Conservation (phyloP, 2,797 vertebrate species). For the Syngnathus acus region DNA sequence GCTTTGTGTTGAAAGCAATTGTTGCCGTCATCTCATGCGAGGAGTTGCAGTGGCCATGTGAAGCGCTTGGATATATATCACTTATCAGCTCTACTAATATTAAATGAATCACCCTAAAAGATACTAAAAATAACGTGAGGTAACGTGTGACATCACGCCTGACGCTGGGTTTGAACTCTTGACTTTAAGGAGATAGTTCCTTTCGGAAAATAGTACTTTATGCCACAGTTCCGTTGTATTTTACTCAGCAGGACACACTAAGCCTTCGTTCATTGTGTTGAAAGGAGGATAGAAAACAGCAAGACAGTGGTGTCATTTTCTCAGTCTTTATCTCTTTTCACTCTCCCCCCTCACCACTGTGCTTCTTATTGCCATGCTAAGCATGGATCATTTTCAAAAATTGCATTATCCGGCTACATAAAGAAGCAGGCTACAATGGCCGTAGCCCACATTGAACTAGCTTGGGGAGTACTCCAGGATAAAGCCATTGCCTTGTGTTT, state of each 20-base stretch:
- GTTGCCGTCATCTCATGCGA: background rate
- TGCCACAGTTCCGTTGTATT: slow-evolving; percentile 3
- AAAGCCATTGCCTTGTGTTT: background rate
- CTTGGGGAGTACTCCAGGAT: background rate
- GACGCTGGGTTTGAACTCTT: background rate
- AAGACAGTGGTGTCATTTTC: slow-evolving; percentile 51
- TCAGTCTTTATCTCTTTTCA: slow-evolving; percentile 37
- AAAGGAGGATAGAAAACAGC: slow-evolving; percentile 4
- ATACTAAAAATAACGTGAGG: too few species aligned
- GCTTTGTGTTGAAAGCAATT: too few species aligned
- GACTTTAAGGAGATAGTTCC: background rate
- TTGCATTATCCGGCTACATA: slow-evolving; percentile 51
- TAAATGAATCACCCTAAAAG: background rate
- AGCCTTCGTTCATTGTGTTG: slow-evolving; percentile 37
- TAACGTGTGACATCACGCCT: background rate
- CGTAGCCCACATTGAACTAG: slow-evolving; percentile 37
- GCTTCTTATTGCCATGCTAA: slow-evolving; percentile 37
- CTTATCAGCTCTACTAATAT: background rate
- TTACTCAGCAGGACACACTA: slow-evolving; percentile 32
- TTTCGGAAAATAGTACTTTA: background rate
- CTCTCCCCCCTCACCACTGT: slow-evolving; percentile 19
- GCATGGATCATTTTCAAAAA: slow-evolving; percentile 49
- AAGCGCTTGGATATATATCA: background rate
- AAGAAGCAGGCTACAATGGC: slow-evolving; percentile 52
- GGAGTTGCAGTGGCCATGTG: background rate